Evolutionary conservation across 2,888 invertebrate species (phyloP).

Genomic region (Pharmacophagus antenor): DNA sequence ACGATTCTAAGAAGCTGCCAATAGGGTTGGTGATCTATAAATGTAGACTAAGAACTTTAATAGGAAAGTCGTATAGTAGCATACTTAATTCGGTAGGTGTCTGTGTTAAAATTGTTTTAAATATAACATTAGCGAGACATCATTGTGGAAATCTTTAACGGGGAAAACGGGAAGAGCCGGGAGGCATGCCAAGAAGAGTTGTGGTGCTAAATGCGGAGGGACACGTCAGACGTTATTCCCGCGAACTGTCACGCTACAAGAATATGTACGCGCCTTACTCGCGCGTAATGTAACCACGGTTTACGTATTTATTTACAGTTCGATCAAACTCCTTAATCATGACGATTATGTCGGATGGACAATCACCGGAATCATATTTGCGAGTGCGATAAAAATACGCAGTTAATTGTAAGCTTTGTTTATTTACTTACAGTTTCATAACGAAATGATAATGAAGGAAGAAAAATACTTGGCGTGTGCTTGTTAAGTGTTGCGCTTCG

Average conservation of each 20-base stretch:
- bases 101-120: neutral
- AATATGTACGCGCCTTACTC: slow-evolving; percentile 29
- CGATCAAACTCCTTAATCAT: neutral
- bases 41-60: neutral
- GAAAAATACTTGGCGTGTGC: too few relatives aligned
- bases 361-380: neutral
- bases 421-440: neutral
- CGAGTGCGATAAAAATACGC: neutral
- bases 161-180: slow-evolving; percentile 62
- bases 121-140: slow-evolving; percentile 24
- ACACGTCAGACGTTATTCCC: slow-evolving; percentile 55
- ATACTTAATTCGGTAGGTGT: neutral
- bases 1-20: slow-evolving; percentile 4
- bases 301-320: slow-evolving; percentile 6
- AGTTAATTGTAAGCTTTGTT: neutral
- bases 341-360: neutral
- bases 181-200: slow-evolving; percentile 60
- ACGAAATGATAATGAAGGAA: neutral
- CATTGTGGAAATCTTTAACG: slow-evolving; percentile 34
- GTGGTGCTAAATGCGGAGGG: slow-evolving; percentile 63
- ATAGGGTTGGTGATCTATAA: neutral
- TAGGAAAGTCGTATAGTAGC: neutral
- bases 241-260: slow-evolving; percentile 47
- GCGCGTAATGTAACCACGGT: slow-evolving; percentile 35
- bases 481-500: too few relatives aligned